Base-by-base conservation (phyloP, 2,113 vertebrate genomes). In the Promerops cafer region DNA sequence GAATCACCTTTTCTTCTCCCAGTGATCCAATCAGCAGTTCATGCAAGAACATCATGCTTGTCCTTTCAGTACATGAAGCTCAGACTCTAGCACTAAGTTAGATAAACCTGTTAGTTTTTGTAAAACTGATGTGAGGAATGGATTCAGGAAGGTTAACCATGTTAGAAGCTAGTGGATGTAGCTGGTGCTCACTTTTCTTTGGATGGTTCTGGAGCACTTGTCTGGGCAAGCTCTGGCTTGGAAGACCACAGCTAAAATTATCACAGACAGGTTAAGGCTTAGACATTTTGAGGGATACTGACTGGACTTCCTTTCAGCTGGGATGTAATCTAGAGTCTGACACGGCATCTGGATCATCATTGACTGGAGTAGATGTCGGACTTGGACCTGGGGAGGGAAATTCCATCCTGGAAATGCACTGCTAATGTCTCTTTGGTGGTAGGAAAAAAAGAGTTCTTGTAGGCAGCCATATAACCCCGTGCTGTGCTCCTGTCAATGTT, bases 391-490 rank as follows among this genome's bases (percentile, higher is more conserved):
- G 4, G 40, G 44, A 87, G 82, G 57, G 49, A 89, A 78, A 66
- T 39, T 81, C 45, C 30, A 27, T 45, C 30, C 35, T 69, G 63
- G 53, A 88, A 90, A 60, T 54, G 56, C 30, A 20, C 47, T 85
- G 44, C 21, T 61, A 24, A 6, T 61, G 31, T 14, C 11, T 49
- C 63, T 40, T 44, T 26, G n/a, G 53, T 47, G 49, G 54, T n/a
- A 60, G 53, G 24, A 24, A 80, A 80, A 68, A 77, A 31, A 31
- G 31, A 26, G 4, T 47, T 83, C 26, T n/a, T 70, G 11, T 35
- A 84, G 81, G 50, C 0, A 0, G 69, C 52, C 64, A 18, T 13
- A 14, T 10, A 83, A 28, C 85, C 33, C 45, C 1, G 0, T 49
- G 4, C 18, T 70, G 68, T 3, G 0, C 76, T 69, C 40, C 44